A percentile compares a stretch with the other conserved stretches of the same genome.
Evolutionary conservation across 2,888 invertebrate genomes (phyloP).

Genomic region (Lymantria dispar): DNA sequence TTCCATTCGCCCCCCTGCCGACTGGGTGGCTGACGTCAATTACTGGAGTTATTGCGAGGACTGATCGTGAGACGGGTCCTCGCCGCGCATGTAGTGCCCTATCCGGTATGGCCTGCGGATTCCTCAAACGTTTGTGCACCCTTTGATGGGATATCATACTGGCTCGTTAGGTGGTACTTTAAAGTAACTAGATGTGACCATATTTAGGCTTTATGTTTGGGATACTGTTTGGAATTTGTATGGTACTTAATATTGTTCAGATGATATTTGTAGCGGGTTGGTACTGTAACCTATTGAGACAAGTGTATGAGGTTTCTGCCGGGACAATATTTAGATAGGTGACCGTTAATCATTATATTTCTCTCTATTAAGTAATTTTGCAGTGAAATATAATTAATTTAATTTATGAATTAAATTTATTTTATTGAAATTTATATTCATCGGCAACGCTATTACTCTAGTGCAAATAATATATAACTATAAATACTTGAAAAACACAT

Average conservation of each 20-base stretch:
- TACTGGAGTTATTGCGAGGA: conserved; percentile 72
- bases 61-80: conserved; percentile 67
- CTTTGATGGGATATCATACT: conserved; percentile 14
- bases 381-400: too few relatives aligned
- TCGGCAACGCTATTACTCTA: too few relatives aligned
- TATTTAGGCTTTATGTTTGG: conserved; percentile 6
- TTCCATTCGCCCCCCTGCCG: conserved; percentile 24
- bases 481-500: too few relatives aligned
- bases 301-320: too few relatives aligned
- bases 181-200: conserved; percentile 5
- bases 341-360: too few relatives aligned
- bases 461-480: too few relatives aligned
- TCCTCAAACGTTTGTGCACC: conserved; percentile 8
- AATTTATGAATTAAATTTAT: too few relatives aligned
- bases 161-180: conserved; percentile 8
- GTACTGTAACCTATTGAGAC: too few relatives aligned
- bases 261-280: neutral
- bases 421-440: too few relatives aligned
- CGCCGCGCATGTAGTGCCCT: conserved; percentile 55
- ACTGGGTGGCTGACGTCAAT: conserved; percentile 77
- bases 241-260: neutral
- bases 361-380: too few relatives aligned
- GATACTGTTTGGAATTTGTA: neutral
- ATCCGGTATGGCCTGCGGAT: conserved; percentile 27
- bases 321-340: neutral